A percentile compares a stretch with the other conserved stretches of the same genome.
Evolutionary conservation across 2,888 invertebrate genomes (phyloP).

Genomic region (Epirrita christyi): DNA sequence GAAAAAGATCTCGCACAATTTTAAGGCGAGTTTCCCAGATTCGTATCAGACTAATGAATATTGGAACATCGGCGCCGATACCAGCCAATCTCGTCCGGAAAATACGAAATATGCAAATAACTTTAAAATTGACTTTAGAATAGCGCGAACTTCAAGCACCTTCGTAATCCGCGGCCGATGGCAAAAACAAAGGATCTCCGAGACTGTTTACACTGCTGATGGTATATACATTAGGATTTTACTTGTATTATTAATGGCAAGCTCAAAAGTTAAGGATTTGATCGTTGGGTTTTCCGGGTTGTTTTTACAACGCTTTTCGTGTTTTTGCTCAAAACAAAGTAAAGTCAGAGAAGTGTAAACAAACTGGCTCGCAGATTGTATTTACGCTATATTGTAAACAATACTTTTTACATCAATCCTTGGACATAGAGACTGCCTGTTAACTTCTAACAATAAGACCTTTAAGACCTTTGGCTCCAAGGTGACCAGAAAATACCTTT

Average conservation of each 20-base stretch:
- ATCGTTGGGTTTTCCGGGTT: slow-evolving; percentile 17
- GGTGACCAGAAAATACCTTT: slow-evolving; percentile 31
- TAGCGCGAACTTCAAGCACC: slow-evolving; percentile 44
- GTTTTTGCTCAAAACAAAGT: slow-evolving; percentile 28
- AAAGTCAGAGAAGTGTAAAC: slow-evolving; percentile 21
- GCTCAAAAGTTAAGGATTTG: slow-evolving; percentile 21
- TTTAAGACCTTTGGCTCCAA: slow-evolving; percentile 18
- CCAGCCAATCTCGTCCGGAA: slow-evolving; percentile 49
- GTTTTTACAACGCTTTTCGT: slow-evolving; percentile 20
- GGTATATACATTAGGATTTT: slow-evolving; percentile 30
- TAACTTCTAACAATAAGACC: slow-evolving; percentile 6
- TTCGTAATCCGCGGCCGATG: slow-evolving; percentile 36
- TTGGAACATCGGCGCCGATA: slow-evolving; percentile 48
- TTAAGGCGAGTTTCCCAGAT: slow-evolving; percentile 35
- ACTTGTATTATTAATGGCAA: slow-evolving; percentile 29
- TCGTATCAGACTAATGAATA: slow-evolving; percentile 48
- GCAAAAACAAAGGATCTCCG: slow-evolving; percentile 30
- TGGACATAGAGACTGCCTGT: slow-evolving; percentile 2
- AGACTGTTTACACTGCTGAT: slow-evolving; percentile 32
- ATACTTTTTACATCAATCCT: slow-evolving; percentile 4
- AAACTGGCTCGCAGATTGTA: slow-evolving; percentile 11
- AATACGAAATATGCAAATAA: slow-evolving; percentile 71
- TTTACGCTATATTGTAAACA: slow-evolving; percentile 9
- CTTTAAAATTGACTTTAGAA: slow-evolving; percentile 67
- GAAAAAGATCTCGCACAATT: slow-evolving; percentile 17